Conservation (phyloP, 2,113 vertebrate species). For the Hypomesus transpacificus region DNA sequence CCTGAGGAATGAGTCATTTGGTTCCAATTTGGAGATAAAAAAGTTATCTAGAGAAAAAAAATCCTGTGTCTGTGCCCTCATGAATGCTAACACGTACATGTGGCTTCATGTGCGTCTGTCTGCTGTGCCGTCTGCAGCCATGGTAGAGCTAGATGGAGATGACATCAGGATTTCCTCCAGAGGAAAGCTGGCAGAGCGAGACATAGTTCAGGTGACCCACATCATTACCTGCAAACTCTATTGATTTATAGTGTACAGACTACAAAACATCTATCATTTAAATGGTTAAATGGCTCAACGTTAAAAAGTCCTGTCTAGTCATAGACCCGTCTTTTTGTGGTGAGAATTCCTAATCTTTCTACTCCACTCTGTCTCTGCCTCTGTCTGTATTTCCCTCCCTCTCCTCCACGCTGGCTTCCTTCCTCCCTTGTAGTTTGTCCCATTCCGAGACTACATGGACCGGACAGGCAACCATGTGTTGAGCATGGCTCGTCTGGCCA, state of each 20-base stretch:
- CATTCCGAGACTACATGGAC: constrained; percentile 90
- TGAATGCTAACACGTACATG: not conserved
- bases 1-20: not conserved
- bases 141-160: constrained; percentile 94
- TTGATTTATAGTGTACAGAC: too few relatives aligned
- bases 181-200: constrained; percentile 86
- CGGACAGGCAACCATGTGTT: constrained; percentile 87
- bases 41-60: not conserved
- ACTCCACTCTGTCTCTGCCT: not conserved
- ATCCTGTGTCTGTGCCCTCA: too few relatives aligned
- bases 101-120: not conserved
- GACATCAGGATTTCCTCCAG: constrained; percentile 89
- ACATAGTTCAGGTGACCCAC: constrained; percentile 89
- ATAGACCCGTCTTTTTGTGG: not conserved
- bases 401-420: not conserved
- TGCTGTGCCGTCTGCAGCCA: constrained; percentile 69
- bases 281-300: too few relatives aligned
- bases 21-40: not conserved
- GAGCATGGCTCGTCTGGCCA: constrained; percentile 89
- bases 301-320: not conserved
- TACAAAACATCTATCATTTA: too few relatives aligned
- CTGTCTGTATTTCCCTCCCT: not conserved
- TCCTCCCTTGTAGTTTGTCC: constrained; percentile 78
- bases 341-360: not conserved
- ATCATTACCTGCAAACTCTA: too few relatives aligned